Percentiles rank a stretch among this genome's conserved stretches.
phyloP scores from a whole-genome alignment of 2,797 vertebrate species.

The Rachycentron canadum region DNA sequence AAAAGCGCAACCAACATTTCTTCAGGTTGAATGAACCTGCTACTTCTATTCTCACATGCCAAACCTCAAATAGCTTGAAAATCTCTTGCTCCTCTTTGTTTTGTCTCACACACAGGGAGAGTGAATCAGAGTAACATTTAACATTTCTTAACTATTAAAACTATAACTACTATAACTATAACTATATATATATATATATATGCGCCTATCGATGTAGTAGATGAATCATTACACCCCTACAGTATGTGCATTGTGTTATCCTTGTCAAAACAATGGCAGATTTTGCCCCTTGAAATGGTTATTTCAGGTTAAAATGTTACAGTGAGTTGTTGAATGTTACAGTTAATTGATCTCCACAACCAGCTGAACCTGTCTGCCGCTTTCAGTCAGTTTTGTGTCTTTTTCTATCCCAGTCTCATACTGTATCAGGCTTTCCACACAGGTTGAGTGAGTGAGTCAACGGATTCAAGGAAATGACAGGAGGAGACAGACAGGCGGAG shows the following conservation, averaged over 20 bases:
- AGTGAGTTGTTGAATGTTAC: constrained; percentile 7
- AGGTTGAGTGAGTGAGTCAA: constrained; percentile 45
- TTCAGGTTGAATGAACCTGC: too few species aligned
- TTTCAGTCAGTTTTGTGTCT: neutral
- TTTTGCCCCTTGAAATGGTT: neutral
- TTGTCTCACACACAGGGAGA: too few species aligned
- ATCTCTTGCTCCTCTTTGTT: too few species aligned
- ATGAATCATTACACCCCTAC: too few species aligned
- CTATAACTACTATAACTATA: too few species aligned
- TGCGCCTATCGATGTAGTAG: too few species aligned
- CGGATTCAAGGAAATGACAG: constrained; percentile 22
- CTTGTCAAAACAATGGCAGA: constrained; percentile 18
- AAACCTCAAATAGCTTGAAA: too few species aligned
- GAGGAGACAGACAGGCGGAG: constrained; percentile 6
- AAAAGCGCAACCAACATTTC: too few species aligned
- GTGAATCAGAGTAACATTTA: too few species aligned
- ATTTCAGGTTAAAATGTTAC: constrained; percentile 19
- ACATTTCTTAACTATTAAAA: too few species aligned
- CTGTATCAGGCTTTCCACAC: constrained; percentile 20
- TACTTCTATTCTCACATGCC: too few species aligned
- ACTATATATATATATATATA: too few species aligned
- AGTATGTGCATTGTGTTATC: neutral
- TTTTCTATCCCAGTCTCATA: constrained; percentile 18
- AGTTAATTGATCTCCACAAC: constrained; percentile 16
- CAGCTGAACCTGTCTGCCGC: constrained; percentile 41